Percentiles rank a stretch among this genome's conserved stretches.
phyloP scores from a whole-genome alignment of 2,888 invertebrate genomes.

The Hirtodrosophila alboralis region DNA sequence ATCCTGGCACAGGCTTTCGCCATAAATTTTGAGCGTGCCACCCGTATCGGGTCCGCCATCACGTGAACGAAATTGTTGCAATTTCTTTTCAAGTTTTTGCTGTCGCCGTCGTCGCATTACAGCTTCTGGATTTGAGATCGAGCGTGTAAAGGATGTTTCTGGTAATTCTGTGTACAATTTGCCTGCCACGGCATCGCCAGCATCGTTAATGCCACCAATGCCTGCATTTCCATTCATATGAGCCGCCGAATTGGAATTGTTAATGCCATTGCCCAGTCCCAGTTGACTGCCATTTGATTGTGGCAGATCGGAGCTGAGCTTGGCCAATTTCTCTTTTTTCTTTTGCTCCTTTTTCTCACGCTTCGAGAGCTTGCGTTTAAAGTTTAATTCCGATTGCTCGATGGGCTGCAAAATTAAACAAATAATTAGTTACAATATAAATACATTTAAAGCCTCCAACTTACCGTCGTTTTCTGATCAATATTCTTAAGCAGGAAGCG shows the following conservation, averaged over 20 bases:
- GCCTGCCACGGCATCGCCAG: slow-evolving; percentile 90
- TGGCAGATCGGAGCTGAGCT: slow-evolving; percentile 87
- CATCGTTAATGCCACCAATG: slow-evolving; percentile 41
- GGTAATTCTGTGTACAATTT: slow-evolving; percentile 98
- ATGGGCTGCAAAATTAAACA: slow-evolving; percentile 85
- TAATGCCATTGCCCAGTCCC: slow-evolving; percentile 53
- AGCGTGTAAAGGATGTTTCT: slow-evolving; percentile 98
- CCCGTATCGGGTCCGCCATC: slow-evolving; percentile 97
- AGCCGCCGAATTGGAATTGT: slow-evolving; percentile 36
- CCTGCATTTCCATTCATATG: slow-evolving; percentile 84
- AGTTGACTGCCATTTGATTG: slow-evolving; percentile 62
- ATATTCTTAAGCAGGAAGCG: slow-evolving; percentile 96
- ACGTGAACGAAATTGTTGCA: slow-evolving; percentile 97
- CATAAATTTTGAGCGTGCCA: slow-evolving; percentile 97
- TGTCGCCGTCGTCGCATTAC: slow-evolving; percentile 98
- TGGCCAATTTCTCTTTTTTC: slow-evolving; percentile 94
- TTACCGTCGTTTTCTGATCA: slow-evolving; percentile 89
- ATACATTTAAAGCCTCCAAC: background rate
- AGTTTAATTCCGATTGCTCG: slow-evolving; percentile 91
- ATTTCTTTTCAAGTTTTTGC: slow-evolving; percentile 97
- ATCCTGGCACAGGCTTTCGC: slow-evolving; percentile 97
- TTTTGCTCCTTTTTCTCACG: slow-evolving; percentile 99
- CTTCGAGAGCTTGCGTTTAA: slow-evolving; percentile 97
- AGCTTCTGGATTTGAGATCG: slow-evolving; percentile 99
- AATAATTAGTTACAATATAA: background rate